Evolutionary conservation across 92 coral and sea anemone species (phyloP).

Genomic region (Zoanthus sansibaricus): DNA sequence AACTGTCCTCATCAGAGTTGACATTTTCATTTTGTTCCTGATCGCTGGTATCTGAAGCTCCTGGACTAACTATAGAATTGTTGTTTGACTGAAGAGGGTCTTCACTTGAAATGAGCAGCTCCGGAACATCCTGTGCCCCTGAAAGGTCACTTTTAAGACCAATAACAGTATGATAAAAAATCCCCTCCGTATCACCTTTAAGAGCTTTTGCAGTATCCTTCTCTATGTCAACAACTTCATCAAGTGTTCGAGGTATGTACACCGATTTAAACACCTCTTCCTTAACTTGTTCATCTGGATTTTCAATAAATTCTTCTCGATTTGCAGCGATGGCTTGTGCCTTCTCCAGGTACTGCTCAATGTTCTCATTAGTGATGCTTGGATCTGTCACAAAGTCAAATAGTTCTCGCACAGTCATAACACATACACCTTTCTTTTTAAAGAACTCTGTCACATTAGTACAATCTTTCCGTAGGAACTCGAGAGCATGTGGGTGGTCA

Average conservation of each 20-base stretch:
- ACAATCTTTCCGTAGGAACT: slow-evolving; percentile 95
- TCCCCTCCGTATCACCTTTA: slow-evolving; percentile 77
- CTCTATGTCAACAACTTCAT: slow-evolving; percentile 92
- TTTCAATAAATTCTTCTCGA: slow-evolving; percentile 59
- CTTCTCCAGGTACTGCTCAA: slow-evolving; percentile 88
- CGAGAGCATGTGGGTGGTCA: slow-evolving; percentile 97
- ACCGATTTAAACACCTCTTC: slow-evolving; percentile 96
- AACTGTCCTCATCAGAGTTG: slow-evolving; percentile 44
- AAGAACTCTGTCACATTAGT: slow-evolving; percentile 93
- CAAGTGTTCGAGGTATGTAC: slow-evolving; percentile 93
- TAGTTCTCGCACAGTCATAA: slow-evolving; percentile 94
- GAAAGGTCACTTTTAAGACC: slow-evolving; percentile 93
- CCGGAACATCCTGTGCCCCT: slow-evolving; percentile 83
- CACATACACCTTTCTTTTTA: slow-evolving; percentile 97
- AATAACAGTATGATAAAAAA: slow-evolving; percentile 88
- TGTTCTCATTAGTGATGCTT: slow-evolving; percentile 86
- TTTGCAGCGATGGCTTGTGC: slow-evolving; percentile 88
- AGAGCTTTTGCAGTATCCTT: slow-evolving; percentile 79
- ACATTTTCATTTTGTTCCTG: slow-evolving; percentile 10
- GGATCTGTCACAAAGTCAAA: slow-evolving; percentile 99
- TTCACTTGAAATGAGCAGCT: slow-evolving; percentile 55
- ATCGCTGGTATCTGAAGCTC: slow-evolving; percentile 10
- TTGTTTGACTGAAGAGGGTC: background rate
- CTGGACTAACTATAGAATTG: background rate
- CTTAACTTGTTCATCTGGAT: slow-evolving; percentile 75